Percentiles rank a stretch among this genome's conserved stretches.
Evolutionary conservation across 2,113 vertebrate genomes (phyloP).

Genomic region (Cnemophilus loriae): DNA sequence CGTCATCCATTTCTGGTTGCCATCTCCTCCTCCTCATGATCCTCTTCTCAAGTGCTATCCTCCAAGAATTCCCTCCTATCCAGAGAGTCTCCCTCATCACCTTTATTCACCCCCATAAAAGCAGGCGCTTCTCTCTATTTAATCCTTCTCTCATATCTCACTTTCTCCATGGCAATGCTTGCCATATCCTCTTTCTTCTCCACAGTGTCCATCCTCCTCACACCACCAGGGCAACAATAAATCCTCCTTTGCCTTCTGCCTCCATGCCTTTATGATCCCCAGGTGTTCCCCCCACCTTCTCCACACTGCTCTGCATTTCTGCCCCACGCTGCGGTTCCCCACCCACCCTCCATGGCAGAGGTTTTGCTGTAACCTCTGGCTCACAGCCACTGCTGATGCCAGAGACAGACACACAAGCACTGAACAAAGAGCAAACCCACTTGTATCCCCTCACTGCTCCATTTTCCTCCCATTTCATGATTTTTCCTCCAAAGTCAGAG

Average conservation of each 20-base stretch:
- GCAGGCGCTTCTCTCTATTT: not conserved
- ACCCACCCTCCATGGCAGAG: not conserved
- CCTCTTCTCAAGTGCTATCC: not conserved
- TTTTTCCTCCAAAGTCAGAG: not conserved
- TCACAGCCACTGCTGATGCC: not conserved
- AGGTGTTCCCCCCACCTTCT: not conserved
- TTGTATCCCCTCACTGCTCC: not conserved
- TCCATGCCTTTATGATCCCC: not conserved
- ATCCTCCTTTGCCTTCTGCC: not conserved
- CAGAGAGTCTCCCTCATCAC: not conserved
- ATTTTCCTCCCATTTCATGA: not conserved
- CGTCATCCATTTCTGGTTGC: not conserved
- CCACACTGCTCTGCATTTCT: not conserved
- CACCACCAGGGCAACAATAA: not conserved
- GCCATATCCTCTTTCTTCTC: not conserved
- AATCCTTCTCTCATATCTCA: not conserved
- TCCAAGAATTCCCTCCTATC: not conserved
- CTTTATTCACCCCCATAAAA: not conserved
- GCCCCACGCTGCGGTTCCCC: rapidly evolving
- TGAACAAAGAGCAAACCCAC: not conserved
- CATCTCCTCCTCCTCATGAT: not conserved
- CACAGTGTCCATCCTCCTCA: not conserved
- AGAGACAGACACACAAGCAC: not conserved
- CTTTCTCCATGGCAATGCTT: not conserved
- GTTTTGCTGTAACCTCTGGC: not conserved